A percentile compares a stretch with the other conserved stretches of the same genome.
phyloP scores from a whole-genome alignment of 2,888 invertebrate genomes.

The Desoria tigrina region DNA sequence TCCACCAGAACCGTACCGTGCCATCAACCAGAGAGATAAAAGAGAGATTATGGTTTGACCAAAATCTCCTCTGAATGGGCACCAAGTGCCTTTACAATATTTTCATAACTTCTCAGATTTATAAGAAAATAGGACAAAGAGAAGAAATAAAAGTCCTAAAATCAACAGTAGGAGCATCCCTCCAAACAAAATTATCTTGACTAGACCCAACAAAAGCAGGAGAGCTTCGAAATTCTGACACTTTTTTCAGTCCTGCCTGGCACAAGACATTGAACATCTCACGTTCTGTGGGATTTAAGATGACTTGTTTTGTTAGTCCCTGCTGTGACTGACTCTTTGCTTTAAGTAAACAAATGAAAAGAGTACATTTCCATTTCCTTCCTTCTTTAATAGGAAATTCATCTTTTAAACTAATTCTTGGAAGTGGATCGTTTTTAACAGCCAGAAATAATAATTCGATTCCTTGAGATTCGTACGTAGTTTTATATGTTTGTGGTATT shows the following conservation, averaged over 20 bases:
- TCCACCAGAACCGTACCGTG: conserved; percentile 13
- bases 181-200: conserved; percentile 22
- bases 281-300: conserved; percentile 21
- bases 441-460: no score
- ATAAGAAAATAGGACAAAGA: conserved; percentile 13
- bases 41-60: conserved; percentile 18
- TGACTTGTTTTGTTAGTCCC: conserved; percentile 21
- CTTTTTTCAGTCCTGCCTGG: conserved; percentile 13
- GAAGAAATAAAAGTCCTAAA: conserved; percentile 10
- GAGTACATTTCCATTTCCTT: background rate
- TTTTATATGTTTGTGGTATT: no score
- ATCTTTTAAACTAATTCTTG: no score
- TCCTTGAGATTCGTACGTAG: no score
- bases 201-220: conserved; percentile 13
- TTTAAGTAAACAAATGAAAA: conserved; percentile 22
- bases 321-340: conserved; percentile 20
- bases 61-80: background rate
- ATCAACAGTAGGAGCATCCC: conserved; percentile 20
- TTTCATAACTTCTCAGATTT: conserved; percentile 4
- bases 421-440: no score
- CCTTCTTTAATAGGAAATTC: background rate
- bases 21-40: conserved; percentile 15
- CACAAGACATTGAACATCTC: conserved; percentile 26
- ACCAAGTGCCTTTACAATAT: conserved; percentile 10
- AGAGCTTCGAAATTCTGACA: conserved; percentile 10